Percentiles rank a stretch among this genome's conserved stretches.
These are phyloP conservation scores for Diglossa cyanea DNA, from an alignment of 2,797 vertebrate genomes.

Conservation along the genomic window DNA sequence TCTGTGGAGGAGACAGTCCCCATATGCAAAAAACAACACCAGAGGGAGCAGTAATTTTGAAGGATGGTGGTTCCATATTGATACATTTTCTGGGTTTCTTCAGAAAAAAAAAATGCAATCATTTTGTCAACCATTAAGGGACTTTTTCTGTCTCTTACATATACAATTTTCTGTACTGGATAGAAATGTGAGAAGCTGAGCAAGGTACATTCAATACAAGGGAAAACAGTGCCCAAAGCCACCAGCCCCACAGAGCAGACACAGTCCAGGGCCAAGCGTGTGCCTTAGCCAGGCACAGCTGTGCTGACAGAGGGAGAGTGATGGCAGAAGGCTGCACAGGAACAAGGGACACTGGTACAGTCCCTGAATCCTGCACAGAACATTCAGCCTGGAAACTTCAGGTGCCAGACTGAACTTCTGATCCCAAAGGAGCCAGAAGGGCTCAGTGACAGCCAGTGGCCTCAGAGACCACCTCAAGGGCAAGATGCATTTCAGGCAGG, in stretches of 20 bases:
- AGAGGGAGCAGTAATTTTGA: background rate
- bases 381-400: background rate
- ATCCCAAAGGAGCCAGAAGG: background rate
- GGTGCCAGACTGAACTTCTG: background rate
- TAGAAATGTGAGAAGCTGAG: background rate
- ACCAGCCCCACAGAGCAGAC: background rate
- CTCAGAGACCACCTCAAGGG: background rate
- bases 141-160: background rate
- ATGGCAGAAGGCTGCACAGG: background rate
- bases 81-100: background rate
- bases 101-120: background rate
- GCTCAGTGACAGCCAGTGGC: background rate
- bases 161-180: background rate
- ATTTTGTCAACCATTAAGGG: background rate
- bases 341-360: background rate
- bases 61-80: background rate
- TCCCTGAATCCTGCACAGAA: background rate
- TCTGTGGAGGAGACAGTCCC: background rate
- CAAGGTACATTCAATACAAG: background rate
- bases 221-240: background rate
- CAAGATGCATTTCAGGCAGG: background rate
- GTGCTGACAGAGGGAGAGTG: background rate
- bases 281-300: background rate
- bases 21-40: background rate
- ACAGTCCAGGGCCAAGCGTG: accelerated